These are phyloP conservation scores for Schrankia costaestrigalis DNA, from an alignment of 2,888 invertebrate species.

Conservation along the genomic window DNA sequence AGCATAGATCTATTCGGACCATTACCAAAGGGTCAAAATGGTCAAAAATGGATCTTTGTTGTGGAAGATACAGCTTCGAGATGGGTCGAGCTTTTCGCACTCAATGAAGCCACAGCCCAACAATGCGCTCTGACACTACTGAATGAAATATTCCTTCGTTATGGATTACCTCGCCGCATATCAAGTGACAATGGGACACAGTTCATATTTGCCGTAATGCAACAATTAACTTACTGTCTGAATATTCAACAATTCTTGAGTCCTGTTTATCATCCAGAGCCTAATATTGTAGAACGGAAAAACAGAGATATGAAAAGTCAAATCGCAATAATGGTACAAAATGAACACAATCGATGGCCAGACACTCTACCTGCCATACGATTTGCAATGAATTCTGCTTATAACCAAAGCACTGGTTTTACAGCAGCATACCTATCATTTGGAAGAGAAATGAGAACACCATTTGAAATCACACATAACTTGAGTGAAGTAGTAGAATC, in stretches of 20 bases:
- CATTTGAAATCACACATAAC: not conserved
- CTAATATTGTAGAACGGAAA: conserved; percentile 19
- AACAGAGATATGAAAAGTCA: conserved; percentile 24
- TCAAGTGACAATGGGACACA: conserved; percentile 46
- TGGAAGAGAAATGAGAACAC: conserved; percentile 9
- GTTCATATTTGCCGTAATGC: conserved; percentile 43
- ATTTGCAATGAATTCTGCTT: conserved; percentile 18
- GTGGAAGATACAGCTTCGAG: conserved; percentile 27
- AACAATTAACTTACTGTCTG: conserved; percentile 26
- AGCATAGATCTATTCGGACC: conserved; percentile 39
- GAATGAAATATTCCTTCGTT: conserved; percentile 37
- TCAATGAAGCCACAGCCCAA: conserved; percentile 26
- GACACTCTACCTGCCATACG: conserved; percentile 8
- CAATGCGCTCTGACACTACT: conserved; percentile 36
- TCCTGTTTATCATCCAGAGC: conserved; percentile 41
- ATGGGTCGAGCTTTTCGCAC: conserved; percentile 32
- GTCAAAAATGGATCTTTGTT: conserved; percentile 23
- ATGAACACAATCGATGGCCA: conserved; percentile 10
- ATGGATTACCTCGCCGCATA: conserved; percentile 20
- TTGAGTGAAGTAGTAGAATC: not conserved
- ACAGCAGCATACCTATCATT: conserved; percentile 16
- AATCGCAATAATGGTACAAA: conserved; percentile 1
- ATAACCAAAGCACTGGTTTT: conserved; percentile 1
- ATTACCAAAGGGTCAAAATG: conserved; percentile 7
- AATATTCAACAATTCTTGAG: conserved; percentile 32